A percentile compares a stretch with the other conserved stretches of the same genome.
Conservation (phyloP, 2,888 invertebrate genomes). For the Acronicta aceris region DNA sequence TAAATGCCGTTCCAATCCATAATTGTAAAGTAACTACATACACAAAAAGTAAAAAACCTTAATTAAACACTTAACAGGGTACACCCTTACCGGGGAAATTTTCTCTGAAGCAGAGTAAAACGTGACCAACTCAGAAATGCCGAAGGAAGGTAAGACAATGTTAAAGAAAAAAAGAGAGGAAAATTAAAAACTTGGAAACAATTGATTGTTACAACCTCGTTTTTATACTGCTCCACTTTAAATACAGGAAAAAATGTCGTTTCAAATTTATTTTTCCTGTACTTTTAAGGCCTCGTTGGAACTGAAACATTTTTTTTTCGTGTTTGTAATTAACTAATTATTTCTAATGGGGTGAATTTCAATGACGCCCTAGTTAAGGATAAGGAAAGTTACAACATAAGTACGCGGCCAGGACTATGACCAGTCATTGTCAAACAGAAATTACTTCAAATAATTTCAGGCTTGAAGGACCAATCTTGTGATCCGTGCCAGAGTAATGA, state of each 20-base stretch:
- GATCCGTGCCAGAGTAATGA: too few relatives aligned
- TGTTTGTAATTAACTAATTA: not conserved
- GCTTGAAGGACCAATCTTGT: too few relatives aligned
- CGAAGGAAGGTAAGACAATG: conserved; percentile 20
- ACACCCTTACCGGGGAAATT: conserved; percentile 33
- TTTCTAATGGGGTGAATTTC: too few relatives aligned
- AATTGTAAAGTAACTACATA: too few relatives aligned
- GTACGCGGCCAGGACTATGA: too few relatives aligned
- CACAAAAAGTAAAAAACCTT: conserved; percentile 16
- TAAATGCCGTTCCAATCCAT: conserved; percentile 1
- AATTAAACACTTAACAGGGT: conserved; percentile 53
- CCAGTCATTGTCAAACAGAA: too few relatives aligned
- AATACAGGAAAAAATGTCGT: conserved; percentile 37
- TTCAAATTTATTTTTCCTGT: conserved; percentile 41
- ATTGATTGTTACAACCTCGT: conserved; percentile 52
- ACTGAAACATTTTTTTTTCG: conserved; percentile 12
- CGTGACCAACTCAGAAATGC: conserved; percentile 59
- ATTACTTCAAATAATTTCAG: too few relatives aligned
- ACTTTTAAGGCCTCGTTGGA: conserved; percentile 24
- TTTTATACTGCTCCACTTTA: conserved; percentile 39
- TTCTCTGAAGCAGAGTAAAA: conserved; percentile 50
- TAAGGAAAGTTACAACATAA: too few relatives aligned
- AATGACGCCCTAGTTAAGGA: too few relatives aligned
- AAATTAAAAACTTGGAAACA: conserved; percentile 61
- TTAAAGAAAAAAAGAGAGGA: conserved; percentile 25